Evolutionary conservation across 2,888 invertebrate species (phyloP), one percentile per base, ranked within the genome.

Genomic region (Thymelicus acteon): DNA sequence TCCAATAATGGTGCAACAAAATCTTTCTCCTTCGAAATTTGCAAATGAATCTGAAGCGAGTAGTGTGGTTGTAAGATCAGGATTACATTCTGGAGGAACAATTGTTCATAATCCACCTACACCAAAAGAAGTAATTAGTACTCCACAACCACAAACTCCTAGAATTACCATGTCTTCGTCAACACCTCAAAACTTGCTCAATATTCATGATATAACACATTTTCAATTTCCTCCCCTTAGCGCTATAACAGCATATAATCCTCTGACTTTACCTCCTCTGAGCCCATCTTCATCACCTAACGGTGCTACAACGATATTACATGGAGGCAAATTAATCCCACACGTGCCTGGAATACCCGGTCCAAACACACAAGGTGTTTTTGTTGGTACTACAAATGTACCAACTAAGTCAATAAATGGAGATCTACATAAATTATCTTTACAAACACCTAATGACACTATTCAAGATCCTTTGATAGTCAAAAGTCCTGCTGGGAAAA

Each of bases 261-360:
- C 96, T 1, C 83, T 96, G 70, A 96, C 96, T 6, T 86, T 96
- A 76, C 95, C 95, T 31, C 95, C 95, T 12, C 82, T 95, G 39
- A 90, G 90, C 77, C 92, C 91, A 57, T 86, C 87, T 12, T 75
- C 85, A 72, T 88, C 92, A 70, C 92, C 95, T 54, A 95, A 95
- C 75, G 95, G 95, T 12, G 94, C 95, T 58, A 92, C 95, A n/a
- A 95, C 95, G 40, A 96, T 96, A 74, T 85, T 95, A 60, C 95
- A 96, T 77, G 95, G 94, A 15, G 97, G 96, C 31, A 97, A 97
- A 85, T 90, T 96, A n/a, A 96, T 98, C 81, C 96, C 97, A 0
- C 96, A 97, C 85, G 97, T 98, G 12, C 97, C 97, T 7, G 98
- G 97, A 13, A 98, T 98, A 88, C 97, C 98, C 0, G 97, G 97